These are phyloP conservation scores for Pelobates cultripes DNA, from an alignment of 2,797 vertebrate species.

Conservation along the genomic window DNA sequence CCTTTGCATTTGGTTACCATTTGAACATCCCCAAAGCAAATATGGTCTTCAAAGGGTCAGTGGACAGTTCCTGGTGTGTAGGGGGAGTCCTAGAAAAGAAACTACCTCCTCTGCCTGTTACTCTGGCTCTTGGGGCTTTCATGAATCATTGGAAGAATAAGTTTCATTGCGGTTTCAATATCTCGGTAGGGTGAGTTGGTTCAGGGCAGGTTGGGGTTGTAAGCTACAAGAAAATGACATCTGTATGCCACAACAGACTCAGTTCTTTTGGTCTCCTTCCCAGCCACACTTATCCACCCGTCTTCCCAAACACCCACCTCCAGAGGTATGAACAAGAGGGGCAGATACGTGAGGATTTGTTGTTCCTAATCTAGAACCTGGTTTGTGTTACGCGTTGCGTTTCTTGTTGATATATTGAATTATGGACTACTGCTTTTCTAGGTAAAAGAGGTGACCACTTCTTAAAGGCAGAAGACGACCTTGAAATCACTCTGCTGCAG, in stretches of 20 bases:
- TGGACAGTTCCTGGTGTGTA: conserved; percentile 94
- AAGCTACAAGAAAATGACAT: background rate
- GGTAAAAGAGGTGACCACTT: background rate
- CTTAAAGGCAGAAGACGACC: background rate
- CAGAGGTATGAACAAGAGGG: conserved; percentile 1
- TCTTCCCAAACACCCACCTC: background rate
- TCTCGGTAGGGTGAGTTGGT: conserved; percentile 73
- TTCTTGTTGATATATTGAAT: no score
- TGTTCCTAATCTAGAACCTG: background rate
- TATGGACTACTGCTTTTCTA: background rate
- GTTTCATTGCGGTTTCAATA: conserved; percentile 82
- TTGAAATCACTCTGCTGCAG: background rate
- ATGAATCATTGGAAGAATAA: conserved; percentile 92
- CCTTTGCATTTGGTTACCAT: conserved; percentile 94
- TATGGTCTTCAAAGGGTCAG: conserved; percentile 89
- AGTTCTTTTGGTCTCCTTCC: background rate
- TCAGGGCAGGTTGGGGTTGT: background rate
- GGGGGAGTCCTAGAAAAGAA: conserved; percentile 93
- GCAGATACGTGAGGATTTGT: background rate
- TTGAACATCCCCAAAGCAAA: conserved; percentile 89
- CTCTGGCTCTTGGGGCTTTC: conserved; percentile 92
- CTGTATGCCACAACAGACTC: background rate
- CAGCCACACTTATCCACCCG: background rate
- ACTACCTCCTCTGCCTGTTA: conserved; percentile 86
- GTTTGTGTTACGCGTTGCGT: background rate